Base-by-base conservation (phyloP, 2,888 invertebrate species). In the Acronicta aceris region DNA sequence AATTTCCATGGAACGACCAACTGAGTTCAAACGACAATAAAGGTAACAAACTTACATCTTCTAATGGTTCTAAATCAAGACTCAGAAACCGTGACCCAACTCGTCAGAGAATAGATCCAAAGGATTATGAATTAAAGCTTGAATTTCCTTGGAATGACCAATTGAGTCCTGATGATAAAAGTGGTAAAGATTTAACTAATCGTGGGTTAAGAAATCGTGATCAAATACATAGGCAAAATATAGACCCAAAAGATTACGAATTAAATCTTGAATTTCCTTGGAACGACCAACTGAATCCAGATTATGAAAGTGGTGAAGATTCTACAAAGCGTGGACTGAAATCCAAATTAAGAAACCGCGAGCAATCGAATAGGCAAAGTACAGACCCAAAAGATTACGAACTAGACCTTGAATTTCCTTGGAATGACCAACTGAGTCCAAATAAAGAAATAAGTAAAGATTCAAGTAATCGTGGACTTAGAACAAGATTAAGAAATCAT, bases 1-100 rank as follows among this genome's bases (percentile, higher is more conserved):
- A 68, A 36, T 51, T 15, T 25, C 57, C 57, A 9, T 62, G 70
- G 63, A 69, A 49, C 7, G 17, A 40, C 13, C 12, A 21, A 15
- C 1, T 46, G 9, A 16, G 21, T 3, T 21, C 52, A 38, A 9
- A 16, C 9, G 7, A 21, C 15, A 12, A 36, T 10, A 17, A 15
- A 2, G 40, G 36, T 12, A 16, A 12, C 5, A 54, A 49, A 16
- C 10, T 9, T 0, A 43, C 15, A 25, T 15, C 25, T 4, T 13
- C 9, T 8, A 8, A 5, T 36, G 16, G 12, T 16, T n/a, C 17
- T 12, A 8, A 15, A 17, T 16, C 16, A 46, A 0, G 17, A 42
- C 10, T 50, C n/a, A 7, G 30, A 4, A 51, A 2, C 30, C 10
- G 2, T 8, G 6, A 43, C 1, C 1, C 41, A 27, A 15, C 8